Evolutionary conservation across 1,140 invertebrate species (phyloP), one percentile per base, ranked within the genome.

Genomic region (Vollenhovia emeryi): DNA sequence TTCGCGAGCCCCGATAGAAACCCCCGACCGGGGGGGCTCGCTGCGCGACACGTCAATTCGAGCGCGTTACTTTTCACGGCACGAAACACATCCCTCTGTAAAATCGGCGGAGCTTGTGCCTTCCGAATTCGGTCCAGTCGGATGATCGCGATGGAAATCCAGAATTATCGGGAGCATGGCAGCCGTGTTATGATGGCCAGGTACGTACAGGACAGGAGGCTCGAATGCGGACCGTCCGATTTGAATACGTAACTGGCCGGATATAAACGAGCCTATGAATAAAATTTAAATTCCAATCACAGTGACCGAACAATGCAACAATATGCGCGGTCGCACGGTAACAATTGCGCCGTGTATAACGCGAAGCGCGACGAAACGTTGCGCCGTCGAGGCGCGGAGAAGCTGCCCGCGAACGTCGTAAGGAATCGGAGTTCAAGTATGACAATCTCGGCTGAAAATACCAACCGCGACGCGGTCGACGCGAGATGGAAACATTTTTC

Each of bases 241-340:
- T 93, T 93, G 91, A 93, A 93, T 93, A 93, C 87, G 91, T 93
- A 93, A 93, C 92, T 93, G 92, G 88, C 89, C 85, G 87, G 92
- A 92, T 92, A 93, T 93, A 90, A 93, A 92, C 92, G 91, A 93
- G 91, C 92, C 92, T 92, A 93, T 93, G 92, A 93, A 93, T 93
- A 93, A 93, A 93, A 93, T 93, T 93, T 93, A 93, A 93, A 93
- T 93, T 92, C 91, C 91, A 93, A 93, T 93, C 92, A 79, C 75
- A 90, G 87, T 88, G 86, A 71, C 50, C 86, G 91, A 91, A 91
- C 91, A 93, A 93, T 90, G 90, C 91, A 91, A 92, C 92, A 91
- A 92, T 92, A 80, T 84, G 71, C 48, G 84, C 75, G 80, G 57
- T 83, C 84, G 84, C 50, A 50, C 86, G 75, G 62, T 73, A 87